Base-by-base conservation (phyloP, 2,113 vertebrate genomes). In the Scomber japonicus region DNA sequence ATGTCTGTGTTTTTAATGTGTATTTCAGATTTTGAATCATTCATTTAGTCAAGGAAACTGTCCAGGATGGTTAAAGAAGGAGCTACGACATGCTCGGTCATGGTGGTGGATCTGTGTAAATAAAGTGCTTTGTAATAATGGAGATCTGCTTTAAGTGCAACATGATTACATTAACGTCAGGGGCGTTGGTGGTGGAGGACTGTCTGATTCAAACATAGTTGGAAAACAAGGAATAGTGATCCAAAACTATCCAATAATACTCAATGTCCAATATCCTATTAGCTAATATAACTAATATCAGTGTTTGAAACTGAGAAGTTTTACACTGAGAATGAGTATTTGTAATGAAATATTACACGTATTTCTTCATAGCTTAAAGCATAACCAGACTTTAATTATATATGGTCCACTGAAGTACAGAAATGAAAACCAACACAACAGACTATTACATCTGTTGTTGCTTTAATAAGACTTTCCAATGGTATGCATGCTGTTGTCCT, bases 101-200 rank as follows among this genome's bases (percentile, higher is more conserved):
- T 44, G 21, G 27, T 67, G 63, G 24, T 48, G 24, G 24, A 56
- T 49, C 31, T 63, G 30, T 24, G 21, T 64, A 81, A 56, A 60
- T 46, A 63, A 17, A 62, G 16, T 46, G 50, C 60, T 62, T 21
- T 57, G 14, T 3, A 10, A 30, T 19, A 21, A 31, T 48, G 11
- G 46, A 65, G 17, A 48, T 19, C 1, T 3, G 21, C 11, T 56
- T 49, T 3, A 30, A n/a, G 14, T 21, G 10, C 15, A 3, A 49
- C 17, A 16, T 3, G 11, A 21, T 16, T 27, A 24, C 5, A 53
- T 59, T 24, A 56, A 31, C 12, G 24, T 1, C 15, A 48, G 27
- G 17, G 14, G 24, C 0, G 12, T 19, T 50, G 10, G 16, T 24
- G 19, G 31, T 35, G 3, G 35, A 59, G 21, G 19, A 57, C 21